These are phyloP conservation scores for Danaus chrysippus DNA, from an alignment of 2,888 invertebrate genomes.

Conservation along the genomic window DNA sequence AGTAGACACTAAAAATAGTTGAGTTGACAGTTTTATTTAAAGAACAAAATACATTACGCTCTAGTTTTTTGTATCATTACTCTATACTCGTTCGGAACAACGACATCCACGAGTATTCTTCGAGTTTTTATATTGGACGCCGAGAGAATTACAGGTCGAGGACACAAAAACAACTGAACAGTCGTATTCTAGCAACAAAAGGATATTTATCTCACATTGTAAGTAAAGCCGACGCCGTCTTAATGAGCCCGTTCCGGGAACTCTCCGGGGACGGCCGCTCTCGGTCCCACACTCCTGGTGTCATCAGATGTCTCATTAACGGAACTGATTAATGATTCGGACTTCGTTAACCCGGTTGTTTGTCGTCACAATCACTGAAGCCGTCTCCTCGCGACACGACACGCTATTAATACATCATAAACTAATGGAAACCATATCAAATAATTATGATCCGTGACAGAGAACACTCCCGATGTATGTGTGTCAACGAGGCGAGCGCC, in stretches of 20 bases:
- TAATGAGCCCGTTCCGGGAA: constrained; percentile 1
- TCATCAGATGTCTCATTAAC: constrained; percentile 5
- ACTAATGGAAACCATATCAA: no score
- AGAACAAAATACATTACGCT: neutral
- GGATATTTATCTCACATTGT: constrained; percentile 6
- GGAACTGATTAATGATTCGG: neutral
- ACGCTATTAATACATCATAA: no score
- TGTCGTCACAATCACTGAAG: neutral
- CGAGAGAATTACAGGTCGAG: neutral
- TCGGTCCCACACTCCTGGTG: neutral
- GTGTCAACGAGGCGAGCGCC: no score
- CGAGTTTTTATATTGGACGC: no score
- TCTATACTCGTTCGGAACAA: neutral
- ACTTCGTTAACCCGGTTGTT: neutral
- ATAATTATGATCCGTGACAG: no score
- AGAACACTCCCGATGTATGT: no score
- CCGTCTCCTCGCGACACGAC: neutral
- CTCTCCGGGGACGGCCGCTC: neutral
- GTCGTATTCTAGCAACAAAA: neutral
- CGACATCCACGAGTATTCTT: neutral
- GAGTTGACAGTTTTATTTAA: neutral
- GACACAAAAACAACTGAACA: neutral
- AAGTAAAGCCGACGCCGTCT: neutral
- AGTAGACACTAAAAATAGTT: neutral
- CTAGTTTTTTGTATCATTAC: neutral